A percentile compares a stretch with the other conserved stretches of the same genome.
Conservation (phyloP, 2,113 vertebrate species). For the Lepidothrix coronata region DNA sequence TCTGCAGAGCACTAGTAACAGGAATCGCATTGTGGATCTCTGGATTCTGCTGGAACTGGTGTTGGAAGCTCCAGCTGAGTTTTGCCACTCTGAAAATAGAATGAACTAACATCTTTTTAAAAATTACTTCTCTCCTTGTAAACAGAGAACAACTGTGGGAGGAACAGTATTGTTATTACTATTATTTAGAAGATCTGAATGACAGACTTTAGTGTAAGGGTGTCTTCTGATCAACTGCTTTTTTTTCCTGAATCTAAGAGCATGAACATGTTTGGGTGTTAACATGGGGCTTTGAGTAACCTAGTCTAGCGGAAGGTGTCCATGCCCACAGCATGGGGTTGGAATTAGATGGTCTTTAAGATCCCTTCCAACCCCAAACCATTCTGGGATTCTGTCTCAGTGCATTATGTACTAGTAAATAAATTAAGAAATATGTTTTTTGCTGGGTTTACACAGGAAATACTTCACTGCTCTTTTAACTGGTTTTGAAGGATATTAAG, state of each 20-base stretch:
- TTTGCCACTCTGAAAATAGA: not conserved
- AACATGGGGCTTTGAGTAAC: not conserved
- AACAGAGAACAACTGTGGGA: not conserved
- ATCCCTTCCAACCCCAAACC: not conserved
- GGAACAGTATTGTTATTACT: not conserved
- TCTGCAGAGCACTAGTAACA: accelerated
- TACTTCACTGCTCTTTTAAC: not conserved
- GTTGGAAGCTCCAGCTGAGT: not conserved
- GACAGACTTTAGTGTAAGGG: not conserved
- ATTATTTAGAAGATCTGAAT: not conserved
- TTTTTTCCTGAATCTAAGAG: not conserved
- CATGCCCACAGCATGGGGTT: not conserved
- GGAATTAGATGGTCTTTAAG: not conserved
- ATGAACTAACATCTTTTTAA: not conserved
- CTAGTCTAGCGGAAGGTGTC: not conserved
- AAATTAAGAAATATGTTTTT: accelerated
- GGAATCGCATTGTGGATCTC: accelerated
- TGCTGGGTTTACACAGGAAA: not conserved
- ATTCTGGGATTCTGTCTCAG: not conserved
- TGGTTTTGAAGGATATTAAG: not conserved
- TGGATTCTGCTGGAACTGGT: not conserved
- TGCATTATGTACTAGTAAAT: not conserved
- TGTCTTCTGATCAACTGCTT: not conserved
- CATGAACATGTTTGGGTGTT: not conserved
- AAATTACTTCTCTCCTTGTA: not conserved